Evolutionary conservation across 2,113 vertebrate species (phyloP), one percentile per base, ranked within the genome.

Genomic region (Aix galericulata): DNA sequence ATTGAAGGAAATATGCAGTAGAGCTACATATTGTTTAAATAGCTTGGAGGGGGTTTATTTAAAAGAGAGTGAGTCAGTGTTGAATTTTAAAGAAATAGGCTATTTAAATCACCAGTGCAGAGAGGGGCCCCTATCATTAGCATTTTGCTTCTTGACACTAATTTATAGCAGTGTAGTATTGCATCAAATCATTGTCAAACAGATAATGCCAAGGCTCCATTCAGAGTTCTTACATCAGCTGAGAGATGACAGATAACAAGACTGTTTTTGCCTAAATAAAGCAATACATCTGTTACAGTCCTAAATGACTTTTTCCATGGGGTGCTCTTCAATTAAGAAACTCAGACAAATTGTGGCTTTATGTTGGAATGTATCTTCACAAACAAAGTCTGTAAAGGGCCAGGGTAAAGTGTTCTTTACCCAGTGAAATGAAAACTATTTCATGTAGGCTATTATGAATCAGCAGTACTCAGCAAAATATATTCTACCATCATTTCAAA

Each of bases 91-190:
- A 97, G 96, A 96, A 97, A 95, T 82, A 32, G 96, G 80, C 95
- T 97, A 97, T 97, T 98, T 98, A 96, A 97, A 87, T 92, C 94
- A 92, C 93, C 97, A 95, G 93, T 95, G 84, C 95, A 91, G 90
- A 93, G 86, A 96, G 50, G 26, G 63, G 89, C 72, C 94, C 95
- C 96, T 97, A 90, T 97, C 97, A 98, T 98, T 98, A 98, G 88
- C 92, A 89, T 94, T 96, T 97, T 96, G 63, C 63, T 94, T 98
- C 94, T 94, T 95, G 97, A 97, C 97, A 94, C 82, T 98, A 97
- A 98, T 98, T 98, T 97, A 93, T 89, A 93, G 83, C 48, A 69
- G 69, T 56, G 52, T 84, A 84, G 46, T 67, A 40, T 40, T 88
- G 83, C 80, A 86, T 84, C 93, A 95, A 96, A 91, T 95, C 92